phyloP scores from a whole-genome alignment of 2,888 invertebrate genomes.

The Uropetala carovei region DNA sequence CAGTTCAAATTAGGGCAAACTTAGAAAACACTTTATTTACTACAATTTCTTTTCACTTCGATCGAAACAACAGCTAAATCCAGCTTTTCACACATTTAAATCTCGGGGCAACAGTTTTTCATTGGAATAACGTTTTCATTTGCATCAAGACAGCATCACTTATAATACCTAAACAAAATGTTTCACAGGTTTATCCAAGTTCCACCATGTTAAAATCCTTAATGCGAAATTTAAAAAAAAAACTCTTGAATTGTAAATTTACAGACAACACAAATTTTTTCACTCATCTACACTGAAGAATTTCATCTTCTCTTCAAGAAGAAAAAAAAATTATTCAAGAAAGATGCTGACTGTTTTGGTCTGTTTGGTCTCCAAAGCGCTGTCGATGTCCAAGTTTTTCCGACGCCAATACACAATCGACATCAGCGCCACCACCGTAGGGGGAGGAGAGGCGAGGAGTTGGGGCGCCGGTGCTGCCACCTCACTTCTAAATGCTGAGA shows the following conservation, averaged over 20 bases:
- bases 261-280: background rate
- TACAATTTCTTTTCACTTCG: constrained; percentile 52
- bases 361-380: constrained; percentile 22
- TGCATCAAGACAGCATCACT: constrained; percentile 17
- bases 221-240: background rate
- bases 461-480: constrained; percentile 54
- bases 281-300: constrained; percentile 38
- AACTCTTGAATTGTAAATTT: background rate
- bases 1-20: constrained; percentile 59
- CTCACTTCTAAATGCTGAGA: constrained; percentile 35
- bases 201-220: background rate
- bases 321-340: constrained; percentile 35
- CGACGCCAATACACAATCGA: constrained; percentile 36
- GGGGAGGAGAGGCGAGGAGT: background rate
- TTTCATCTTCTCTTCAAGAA: constrained; percentile 5
- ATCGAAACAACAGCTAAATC: constrained; percentile 57
- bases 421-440: background rate
- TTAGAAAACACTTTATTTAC: constrained; percentile 64
- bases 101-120: constrained; percentile 43
- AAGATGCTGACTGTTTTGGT: constrained; percentile 30
- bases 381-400: constrained; percentile 53
- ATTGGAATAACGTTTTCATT: background rate
- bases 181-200: background rate
- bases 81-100: constrained; percentile 44
- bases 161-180: constrained; percentile 10